Base-by-base conservation (phyloP, 2,797 vertebrate species). In the Brachymystax lenok region DNA sequence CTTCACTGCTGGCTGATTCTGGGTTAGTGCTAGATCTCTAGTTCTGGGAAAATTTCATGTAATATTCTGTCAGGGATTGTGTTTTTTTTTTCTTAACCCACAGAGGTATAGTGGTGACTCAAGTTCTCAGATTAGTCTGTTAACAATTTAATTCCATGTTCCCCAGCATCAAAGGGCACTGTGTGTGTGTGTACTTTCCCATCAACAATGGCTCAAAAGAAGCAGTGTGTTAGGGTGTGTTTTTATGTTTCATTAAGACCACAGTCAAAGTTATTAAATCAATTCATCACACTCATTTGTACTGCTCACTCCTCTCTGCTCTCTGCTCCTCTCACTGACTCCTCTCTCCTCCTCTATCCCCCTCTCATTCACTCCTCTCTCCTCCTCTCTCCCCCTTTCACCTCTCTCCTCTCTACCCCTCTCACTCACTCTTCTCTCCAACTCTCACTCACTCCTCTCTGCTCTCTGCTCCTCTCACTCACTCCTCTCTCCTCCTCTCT, bases 201-300 rank as follows among this genome's bases (percentile, higher is more conserved):
- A 64, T 54, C 35, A 51, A 73, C 19, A 30, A 30, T 27, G 24
- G 61, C 33, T 51, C 4, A 63, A 21, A 16, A 46, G 14, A 66
- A 63, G 40, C 52, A 35, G 52, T 71, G 71, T 51, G 54, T 77
- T 19, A 24, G 19, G 73, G 40, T 73, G 61, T 67, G 59, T 5
- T 4, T 21, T 59, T 78, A 51, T 73, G 59, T 80, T 61, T 74
- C 54, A 54, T 67, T 70, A 74, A 74, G 30, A 71, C 71, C 67
- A 64, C 71, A 66, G 68, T 80, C 10, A 46, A 35, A 51, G 54
- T 61, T 40, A 74, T 74, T 74, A 64, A 70, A 73, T 70, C 27
- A 24, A 21, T 74, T 73, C 33, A 54, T 19, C 30, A 75, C 24
- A 61, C 78, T 77, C 16, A 14, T 66, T 52, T 63, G n/a, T n/a